Evolutionary conservation across 2,888 invertebrate genomes (phyloP).

Genomic region (Pseudococcus longispinus): DNA sequence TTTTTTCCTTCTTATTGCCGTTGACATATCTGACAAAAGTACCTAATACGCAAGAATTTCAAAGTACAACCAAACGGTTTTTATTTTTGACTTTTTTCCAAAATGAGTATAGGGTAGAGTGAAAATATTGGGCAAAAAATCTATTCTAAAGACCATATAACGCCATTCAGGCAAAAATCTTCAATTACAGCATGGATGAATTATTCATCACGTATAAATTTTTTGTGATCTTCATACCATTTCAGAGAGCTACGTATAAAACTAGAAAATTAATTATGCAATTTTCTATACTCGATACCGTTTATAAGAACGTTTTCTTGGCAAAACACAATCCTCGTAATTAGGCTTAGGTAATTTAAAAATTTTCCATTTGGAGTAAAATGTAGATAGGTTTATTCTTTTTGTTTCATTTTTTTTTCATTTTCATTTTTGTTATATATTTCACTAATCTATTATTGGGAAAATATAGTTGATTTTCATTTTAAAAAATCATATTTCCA

Average conservation of each 20-base stretch:
- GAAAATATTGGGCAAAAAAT: neutral
- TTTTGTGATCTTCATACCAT: constrained; percentile 19
- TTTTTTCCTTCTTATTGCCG: constrained; percentile 53
- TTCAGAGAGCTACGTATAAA: neutral
- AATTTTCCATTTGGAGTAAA: constrained; percentile 45
- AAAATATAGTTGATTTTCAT: constrained; percentile 18
- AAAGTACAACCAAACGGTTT: neutral
- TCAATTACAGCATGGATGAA: neutral
- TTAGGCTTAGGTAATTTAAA: constrained; percentile 39
- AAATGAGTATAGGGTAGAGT: neutral
- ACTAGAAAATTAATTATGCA: constrained; percentile 1
- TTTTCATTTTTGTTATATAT: constrained; percentile 36
- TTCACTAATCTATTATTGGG: neutral
- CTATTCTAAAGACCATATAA: no score
- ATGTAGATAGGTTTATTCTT: constrained; percentile 46
- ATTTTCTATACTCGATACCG: constrained; percentile 32
- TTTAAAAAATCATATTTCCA: constrained; percentile 26
- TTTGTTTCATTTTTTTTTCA: constrained; percentile 5
- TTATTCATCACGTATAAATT: neutral
- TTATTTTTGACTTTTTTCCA: neutral
- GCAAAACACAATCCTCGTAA: constrained; percentile 44
- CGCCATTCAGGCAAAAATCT: neutral
- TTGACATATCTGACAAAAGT: constrained; percentile 46
- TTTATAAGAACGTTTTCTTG: constrained; percentile 2
- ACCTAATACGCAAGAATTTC: constrained; percentile 5